These are phyloP conservation scores for Blera fallax DNA, from an alignment of 2,888 invertebrate genomes.

Conservation along the genomic window DNA sequence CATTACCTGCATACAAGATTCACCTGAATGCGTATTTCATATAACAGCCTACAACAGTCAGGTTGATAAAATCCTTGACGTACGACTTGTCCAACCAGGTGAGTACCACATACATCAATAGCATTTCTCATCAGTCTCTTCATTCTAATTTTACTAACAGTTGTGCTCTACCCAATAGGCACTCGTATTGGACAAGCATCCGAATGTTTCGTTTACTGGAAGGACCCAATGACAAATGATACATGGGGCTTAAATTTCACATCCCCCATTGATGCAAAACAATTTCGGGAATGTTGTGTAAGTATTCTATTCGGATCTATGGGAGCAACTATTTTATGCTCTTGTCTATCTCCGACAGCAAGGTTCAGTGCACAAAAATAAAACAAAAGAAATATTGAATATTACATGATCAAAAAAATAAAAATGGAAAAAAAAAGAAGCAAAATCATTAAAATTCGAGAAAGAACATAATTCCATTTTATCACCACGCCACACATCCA, in stretches of 20 bases:
- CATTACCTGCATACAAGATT: conserved; percentile 98
- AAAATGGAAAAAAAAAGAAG: neutral
- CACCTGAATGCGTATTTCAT: conserved; percentile 98
- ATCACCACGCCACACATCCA: conserved; percentile 56
- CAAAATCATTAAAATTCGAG: conserved; percentile 66
- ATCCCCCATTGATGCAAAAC: conserved; percentile 97
- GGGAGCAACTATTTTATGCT: conserved; percentile 72
- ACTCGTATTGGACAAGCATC: conserved; percentile 98
- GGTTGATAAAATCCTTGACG: conserved; percentile 98
- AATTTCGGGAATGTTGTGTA: conserved; percentile 98
- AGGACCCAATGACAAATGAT: conserved; percentile 97
- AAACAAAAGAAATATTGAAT: conserved; percentile 13
- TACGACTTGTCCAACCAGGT: conserved; percentile 98
- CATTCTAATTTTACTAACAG: conserved; percentile 4
- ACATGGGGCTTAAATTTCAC: conserved; percentile 99
- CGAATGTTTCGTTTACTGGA: conserved; percentile 99
- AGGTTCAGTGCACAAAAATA: conserved; percentile 76
- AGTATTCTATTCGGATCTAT: conserved; percentile 84
- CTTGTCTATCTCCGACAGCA: conserved; percentile 75
- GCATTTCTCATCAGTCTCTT: neutral
- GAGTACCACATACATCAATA: conserved; percentile 75
- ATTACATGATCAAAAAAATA: conserved; percentile 27
- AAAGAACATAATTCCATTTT: conserved; percentile 61
- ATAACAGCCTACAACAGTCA: conserved; percentile 99
- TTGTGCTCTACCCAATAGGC: conserved; percentile 84